Base-by-base conservation (phyloP, 2,888 invertebrate genomes). In the Apodemia mormo region DNA sequence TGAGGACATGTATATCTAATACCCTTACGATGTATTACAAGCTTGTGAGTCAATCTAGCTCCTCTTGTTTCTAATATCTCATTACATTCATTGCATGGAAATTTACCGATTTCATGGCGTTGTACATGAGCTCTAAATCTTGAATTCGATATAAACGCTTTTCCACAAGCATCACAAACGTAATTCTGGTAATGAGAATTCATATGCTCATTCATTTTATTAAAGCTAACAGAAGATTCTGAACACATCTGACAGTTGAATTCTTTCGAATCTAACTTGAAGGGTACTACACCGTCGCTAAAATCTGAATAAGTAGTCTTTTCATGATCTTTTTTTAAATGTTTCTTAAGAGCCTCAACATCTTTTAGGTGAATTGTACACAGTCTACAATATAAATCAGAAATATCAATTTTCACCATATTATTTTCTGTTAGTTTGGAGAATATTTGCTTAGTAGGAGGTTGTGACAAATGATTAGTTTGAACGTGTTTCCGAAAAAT, bases 371-470 rank as follows among this genome's bases (percentile, higher is more conserved):
- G 40, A n/a, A 75, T 72, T 66, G 79, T 76, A 74, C 93, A 93
- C 1, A 90, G 58, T 56, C 85, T 85, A 78, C 93, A 93, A 22
- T 75, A 79, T 7, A 92, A 79, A 68, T 86, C 80, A 0, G 85
- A 79, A 37, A 92, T 81, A 56, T 93, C 92, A n/a, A 92, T 81
- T 82, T 93, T 93, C 2, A 92, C 81, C 90, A 91, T 88, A 73
- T 92, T 92, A 73, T 92, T 92, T 80, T 92, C 92, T 2, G 82
- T 88, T 2, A 92, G 77, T 76, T 93, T 93, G 0, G 88, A 79
- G 73, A 92, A 93, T 22, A 93, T 79, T 71, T 75, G 83, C 67
- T 85, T 83, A 0, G 87, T 87, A 0, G 89, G 89, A 0, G 76
- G 68, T 67, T 86, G 84, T 40, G 80, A 78, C 30, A 86, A 71